Conservation (phyloP, 1,140 invertebrate genomes). For the Zophobas morio region DNA sequence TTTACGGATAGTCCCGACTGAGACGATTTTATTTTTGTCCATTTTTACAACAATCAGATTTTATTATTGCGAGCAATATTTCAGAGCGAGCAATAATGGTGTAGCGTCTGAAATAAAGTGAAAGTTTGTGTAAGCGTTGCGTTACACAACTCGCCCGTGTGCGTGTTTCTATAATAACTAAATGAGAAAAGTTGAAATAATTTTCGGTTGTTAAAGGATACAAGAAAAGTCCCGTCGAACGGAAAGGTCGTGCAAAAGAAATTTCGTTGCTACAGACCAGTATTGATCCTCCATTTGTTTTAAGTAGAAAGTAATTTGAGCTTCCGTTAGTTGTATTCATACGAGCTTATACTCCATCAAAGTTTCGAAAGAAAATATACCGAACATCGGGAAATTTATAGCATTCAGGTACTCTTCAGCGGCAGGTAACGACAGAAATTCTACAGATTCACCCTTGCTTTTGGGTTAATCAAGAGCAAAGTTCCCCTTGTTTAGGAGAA, state of each 20-base stretch:
- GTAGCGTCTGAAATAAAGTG: no score
- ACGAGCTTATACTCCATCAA: slow-evolving; percentile 1
- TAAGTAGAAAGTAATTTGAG: slow-evolving; percentile 9
- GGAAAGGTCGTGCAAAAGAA: no score
- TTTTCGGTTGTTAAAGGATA: no score
- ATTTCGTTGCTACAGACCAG: no score
- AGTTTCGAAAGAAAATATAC: slow-evolving; percentile 22
- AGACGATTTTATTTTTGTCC: slow-evolving; percentile 11
- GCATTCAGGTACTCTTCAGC: slow-evolving; percentile 4
- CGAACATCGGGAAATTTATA: slow-evolving; percentile 8
- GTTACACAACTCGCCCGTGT: no score
- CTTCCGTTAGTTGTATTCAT: neutral
- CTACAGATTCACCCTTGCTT: slow-evolving; percentile 29
- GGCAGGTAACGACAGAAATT: slow-evolving; percentile 3
- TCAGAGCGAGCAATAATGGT: no score
- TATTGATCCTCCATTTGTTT: no score
- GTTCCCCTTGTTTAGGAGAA: slow-evolving; percentile 38
- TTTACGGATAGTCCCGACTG: slow-evolving; percentile 20
- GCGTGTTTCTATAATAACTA: no score
- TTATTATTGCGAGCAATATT: neutral
- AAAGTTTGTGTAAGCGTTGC: no score
- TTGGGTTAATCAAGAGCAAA: slow-evolving; percentile 40
- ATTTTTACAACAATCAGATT: slow-evolving; percentile 11
- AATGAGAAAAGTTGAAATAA: no score
- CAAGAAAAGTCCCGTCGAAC: no score